Evolutionary conservation across 2,113 vertebrate species (phyloP).

Genomic region (Sinocyclocheilus maitianheensis): DNA sequence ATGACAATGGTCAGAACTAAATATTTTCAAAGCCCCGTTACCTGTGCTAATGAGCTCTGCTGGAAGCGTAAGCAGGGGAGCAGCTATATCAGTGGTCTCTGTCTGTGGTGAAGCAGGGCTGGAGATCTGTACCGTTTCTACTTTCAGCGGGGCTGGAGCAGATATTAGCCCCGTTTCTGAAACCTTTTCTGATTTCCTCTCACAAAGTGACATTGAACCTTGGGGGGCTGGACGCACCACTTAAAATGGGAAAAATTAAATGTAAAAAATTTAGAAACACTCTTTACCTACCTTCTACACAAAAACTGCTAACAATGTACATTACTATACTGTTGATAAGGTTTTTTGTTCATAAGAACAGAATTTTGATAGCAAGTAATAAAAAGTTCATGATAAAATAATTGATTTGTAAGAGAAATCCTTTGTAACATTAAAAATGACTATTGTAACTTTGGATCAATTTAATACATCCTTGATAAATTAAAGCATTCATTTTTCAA

Average conservation of each 20-base stretch:
- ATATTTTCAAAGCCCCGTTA: neutral
- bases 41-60: conserved; percentile 36
- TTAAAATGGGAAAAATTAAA: conserved; percentile 23
- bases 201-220: conserved; percentile 60
- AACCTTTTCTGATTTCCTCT: conserved; percentile 56
- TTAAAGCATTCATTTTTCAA: neutral
- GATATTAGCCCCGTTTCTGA: conserved; percentile 48
- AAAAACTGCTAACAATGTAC: neutral
- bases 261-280: neutral
- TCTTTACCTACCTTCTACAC: neutral
- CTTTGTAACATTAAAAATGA: neutral
- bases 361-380: neutral
- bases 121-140: neutral
- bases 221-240: conserved; percentile 66
- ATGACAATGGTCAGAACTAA: neutral
- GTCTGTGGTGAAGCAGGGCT: conserved; percentile 10
- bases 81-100: conserved; percentile 19
- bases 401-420: neutral
- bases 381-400: neutral
- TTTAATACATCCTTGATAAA: neutral
- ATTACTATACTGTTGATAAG: neutral
- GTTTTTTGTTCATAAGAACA: no score
- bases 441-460: neutral
- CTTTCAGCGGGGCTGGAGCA: conserved; percentile 44
- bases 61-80: conserved; percentile 35